These are phyloP conservation scores for Dryas iulia DNA, from an alignment of 1,140 invertebrate species.

Conservation along the genomic window DNA sequence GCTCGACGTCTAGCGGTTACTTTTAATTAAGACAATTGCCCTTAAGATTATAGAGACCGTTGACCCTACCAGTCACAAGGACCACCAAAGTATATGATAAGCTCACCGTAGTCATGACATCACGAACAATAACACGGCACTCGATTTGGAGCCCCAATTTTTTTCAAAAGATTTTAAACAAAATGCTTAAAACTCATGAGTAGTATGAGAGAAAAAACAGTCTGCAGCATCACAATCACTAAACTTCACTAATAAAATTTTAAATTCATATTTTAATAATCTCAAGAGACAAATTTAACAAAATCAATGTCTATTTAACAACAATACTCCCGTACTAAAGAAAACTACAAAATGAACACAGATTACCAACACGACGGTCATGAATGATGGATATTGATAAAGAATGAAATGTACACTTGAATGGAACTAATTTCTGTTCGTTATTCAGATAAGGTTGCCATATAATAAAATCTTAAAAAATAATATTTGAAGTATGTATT, in stretches of 20 bases:
- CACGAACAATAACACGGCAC: conserved; percentile 29
- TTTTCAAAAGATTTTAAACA: neutral
- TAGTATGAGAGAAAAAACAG: neutral
- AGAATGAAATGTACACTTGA: neutral
- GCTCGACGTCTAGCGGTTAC: conserved; percentile 35
- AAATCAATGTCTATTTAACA: conserved; percentile 4
- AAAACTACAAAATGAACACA: neutral
- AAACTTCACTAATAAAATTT: neutral
- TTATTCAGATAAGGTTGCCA: neutral
- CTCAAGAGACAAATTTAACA: neutral
- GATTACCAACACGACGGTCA: neutral
- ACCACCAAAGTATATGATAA: conserved; percentile 35
- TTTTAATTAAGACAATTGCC: conserved; percentile 61
- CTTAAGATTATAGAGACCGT: conserved; percentile 44
- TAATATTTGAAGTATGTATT: neutral
- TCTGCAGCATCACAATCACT: neutral
- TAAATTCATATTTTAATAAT: neutral
- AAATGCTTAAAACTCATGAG: neutral
- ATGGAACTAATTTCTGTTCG: neutral
- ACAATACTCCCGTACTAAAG: neutral
- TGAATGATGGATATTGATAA: neutral
- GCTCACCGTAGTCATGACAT: conserved; percentile 59
- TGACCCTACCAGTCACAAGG: conserved; percentile 45
- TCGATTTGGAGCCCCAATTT: conserved; percentile 9
- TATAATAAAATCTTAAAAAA: neutral